Conservation (phyloP, 2,888 invertebrate genomes). For the Dromius quadrimaculatus region DNA sequence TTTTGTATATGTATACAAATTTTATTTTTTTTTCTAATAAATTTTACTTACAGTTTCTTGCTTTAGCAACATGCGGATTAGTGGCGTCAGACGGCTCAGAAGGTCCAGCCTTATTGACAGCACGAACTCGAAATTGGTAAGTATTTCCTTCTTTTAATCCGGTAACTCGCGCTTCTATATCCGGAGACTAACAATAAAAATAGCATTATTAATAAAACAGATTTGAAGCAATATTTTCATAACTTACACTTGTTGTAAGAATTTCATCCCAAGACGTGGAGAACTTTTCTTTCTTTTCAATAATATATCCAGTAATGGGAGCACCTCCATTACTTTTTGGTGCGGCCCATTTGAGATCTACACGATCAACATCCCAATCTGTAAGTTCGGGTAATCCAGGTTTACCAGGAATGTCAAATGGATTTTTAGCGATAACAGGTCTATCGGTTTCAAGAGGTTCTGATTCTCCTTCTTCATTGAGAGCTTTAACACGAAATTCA, state of each 20-base stretch:
- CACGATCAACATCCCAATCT: slow-evolving; percentile 91
- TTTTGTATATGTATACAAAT: too few species aligned
- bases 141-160: slow-evolving; percentile 90
- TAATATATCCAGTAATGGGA: slow-evolving; percentile 85
- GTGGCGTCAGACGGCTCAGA: slow-evolving; percentile 93
- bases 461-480: slow-evolving; percentile 95
- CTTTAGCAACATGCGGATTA: slow-evolving; percentile 88
- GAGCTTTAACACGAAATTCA: slow-evolving; percentile 92
- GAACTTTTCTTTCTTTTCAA: slow-evolving; percentile 90
- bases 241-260: slow-evolving; percentile 76
- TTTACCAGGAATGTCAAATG: slow-evolving; percentile 85
- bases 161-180: slow-evolving; percentile 85
- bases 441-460: slow-evolving; percentile 94
- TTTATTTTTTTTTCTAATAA: slow-evolving; percentile 1
- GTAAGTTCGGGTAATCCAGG: slow-evolving; percentile 88
- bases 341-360: slow-evolving; percentile 86
- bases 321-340: slow-evolving; percentile 84
- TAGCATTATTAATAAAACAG: slow-evolving; percentile 23
- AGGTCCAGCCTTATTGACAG: slow-evolving; percentile 94
- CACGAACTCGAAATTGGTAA: slow-evolving; percentile 95
- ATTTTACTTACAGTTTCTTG: slow-evolving; percentile 80
- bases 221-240: slow-evolving; percentile 14
- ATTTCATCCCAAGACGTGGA: slow-evolving; percentile 86
- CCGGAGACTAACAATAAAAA: slow-evolving; percentile 72
- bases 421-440: slow-evolving; percentile 94